A percentile compares a stretch with the other conserved stretches of the same genome.
phyloP scores from a whole-genome alignment of 2,797 vertebrate species.

The Pseudochirops corinnae region DNA sequence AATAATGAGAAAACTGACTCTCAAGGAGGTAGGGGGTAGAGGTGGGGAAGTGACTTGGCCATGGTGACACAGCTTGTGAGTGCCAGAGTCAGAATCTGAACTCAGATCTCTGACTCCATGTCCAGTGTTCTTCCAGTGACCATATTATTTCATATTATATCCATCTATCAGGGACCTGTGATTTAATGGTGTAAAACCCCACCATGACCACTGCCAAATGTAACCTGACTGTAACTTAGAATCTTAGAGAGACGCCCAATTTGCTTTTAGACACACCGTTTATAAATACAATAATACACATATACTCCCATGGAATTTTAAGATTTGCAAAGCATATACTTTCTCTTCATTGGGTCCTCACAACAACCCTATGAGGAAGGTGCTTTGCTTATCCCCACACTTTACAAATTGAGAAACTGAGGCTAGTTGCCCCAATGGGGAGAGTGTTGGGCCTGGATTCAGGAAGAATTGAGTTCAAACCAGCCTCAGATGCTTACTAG shows the following conservation, averaged over 20 bases:
- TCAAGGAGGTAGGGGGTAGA: not conserved
- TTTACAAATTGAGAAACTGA: not conserved
- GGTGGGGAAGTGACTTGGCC: not conserved
- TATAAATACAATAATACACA: not conserved
- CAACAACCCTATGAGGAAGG: not conserved
- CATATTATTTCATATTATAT: no score
- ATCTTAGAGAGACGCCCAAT: not conserved
- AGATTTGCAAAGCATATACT: not conserved
- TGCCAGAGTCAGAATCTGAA: no score
- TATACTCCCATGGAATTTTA: not conserved
- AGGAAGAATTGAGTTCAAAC: not conserved
- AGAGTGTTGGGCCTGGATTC: not conserved
- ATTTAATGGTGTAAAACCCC: not conserved
- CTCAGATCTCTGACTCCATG: not conserved
- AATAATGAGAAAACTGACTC: not conserved
- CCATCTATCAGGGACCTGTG: not conserved
- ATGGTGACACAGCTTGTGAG: not conserved
- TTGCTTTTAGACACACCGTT: not conserved
- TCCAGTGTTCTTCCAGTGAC: not conserved
- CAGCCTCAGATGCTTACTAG: not conserved
- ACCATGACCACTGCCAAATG: not conserved
- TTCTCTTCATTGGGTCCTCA: not conserved
- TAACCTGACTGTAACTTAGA: not conserved
- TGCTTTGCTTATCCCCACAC: not conserved
- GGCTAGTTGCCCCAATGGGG: not conserved